Evolutionary conservation across 2,888 invertebrate genomes (phyloP).

Genomic region (Taphrorychus bicolor): DNA sequence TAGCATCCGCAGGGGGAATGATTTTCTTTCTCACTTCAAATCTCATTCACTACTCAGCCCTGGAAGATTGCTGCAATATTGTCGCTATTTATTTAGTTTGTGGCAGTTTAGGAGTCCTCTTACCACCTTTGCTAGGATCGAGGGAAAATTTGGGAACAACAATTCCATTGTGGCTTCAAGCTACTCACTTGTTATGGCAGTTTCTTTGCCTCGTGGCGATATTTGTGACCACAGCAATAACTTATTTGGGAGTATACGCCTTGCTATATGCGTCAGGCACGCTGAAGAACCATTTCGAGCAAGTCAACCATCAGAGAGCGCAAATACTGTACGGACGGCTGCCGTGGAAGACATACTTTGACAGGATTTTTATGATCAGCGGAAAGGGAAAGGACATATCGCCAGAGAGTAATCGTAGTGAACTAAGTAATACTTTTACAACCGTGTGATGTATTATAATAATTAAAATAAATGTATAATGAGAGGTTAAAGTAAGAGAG

Average conservation of each 20-base stretch:
- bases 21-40: conserved; percentile 49
- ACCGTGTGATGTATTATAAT: not conserved
- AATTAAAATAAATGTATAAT: conserved; percentile 3
- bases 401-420: conserved; percentile 37
- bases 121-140: conserved; percentile 48
- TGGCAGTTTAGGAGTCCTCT: conserved; percentile 50
- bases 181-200: conserved; percentile 44
- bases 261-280: conserved; percentile 30
- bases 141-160: conserved; percentile 38
- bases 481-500: no score
- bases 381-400: conserved; percentile 41
- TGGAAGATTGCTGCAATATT: conserved; percentile 58
- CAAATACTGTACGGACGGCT: conserved; percentile 40
- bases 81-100: conserved; percentile 52
- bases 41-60: conserved; percentile 50
- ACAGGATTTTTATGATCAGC: conserved; percentile 43
- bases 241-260: conserved; percentile 39
- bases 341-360: conserved; percentile 39
- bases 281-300: conserved; percentile 42
- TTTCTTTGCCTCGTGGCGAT: conserved; percentile 41
- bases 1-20: conserved; percentile 45
- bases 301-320: conserved; percentile 44
- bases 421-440: not conserved
- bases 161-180: conserved; percentile 10
- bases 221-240: conserved; percentile 25